Evolutionary conservation across 2,888 invertebrate genomes (phyloP).

Genomic region (Periphyllus acericola): DNA sequence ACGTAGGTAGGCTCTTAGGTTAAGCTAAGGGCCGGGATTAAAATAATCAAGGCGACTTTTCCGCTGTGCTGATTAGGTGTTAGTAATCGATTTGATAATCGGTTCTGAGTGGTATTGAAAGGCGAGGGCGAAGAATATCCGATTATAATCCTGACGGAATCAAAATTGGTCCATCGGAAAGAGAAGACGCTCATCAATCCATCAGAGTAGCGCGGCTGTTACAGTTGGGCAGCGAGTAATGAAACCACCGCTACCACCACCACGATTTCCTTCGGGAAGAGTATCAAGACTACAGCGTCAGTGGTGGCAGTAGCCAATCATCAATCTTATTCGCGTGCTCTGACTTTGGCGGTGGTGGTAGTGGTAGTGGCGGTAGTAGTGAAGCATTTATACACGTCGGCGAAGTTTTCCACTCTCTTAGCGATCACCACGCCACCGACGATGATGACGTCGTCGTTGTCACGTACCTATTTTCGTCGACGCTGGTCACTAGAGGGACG

Average conservation of each 20-base stretch:
- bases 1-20: no score
- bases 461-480: not conserved
- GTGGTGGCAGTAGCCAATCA: conserved; percentile 29
- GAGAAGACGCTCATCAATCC: conserved; percentile 47
- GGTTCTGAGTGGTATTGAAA: not conserved
- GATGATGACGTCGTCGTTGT: not conserved
- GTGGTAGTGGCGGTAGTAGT: not conserved
- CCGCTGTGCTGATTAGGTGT: not conserved
- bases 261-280: not conserved
- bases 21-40: no score
- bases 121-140: not conserved
- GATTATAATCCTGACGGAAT: conserved; percentile 49
- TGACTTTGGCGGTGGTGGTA: not conserved
- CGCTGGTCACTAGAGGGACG: not conserved
- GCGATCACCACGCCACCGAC: not conserved
- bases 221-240: not conserved
- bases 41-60: not conserved
- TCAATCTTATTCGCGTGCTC: conserved; percentile 53
- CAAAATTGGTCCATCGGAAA: conserved; percentile 8
- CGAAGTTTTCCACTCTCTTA: conserved; percentile 32
- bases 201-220: not conserved
- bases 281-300: not conserved
- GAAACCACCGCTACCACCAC: not conserved
- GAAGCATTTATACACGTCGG: conserved; percentile 54
- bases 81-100: not conserved